A percentile compares a stretch with the other conserved stretches of the same genome.
Conservation (phyloP, 1,140 invertebrate species). For the Drosophila parabipectinata region DNA sequence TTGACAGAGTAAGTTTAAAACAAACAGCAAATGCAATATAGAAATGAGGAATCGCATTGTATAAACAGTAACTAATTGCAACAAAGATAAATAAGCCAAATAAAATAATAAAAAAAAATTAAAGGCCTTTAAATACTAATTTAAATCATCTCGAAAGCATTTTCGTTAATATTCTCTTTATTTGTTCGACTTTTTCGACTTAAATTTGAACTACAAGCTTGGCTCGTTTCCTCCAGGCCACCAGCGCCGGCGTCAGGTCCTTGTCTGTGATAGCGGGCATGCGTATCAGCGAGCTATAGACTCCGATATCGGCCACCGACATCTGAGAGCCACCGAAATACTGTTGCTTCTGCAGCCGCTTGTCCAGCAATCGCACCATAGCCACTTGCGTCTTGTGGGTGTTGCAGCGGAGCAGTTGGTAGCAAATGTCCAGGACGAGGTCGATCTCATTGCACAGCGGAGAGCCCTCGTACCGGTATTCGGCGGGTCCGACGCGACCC, state of each 20-base stretch:
- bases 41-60: slow-evolving; percentile 56
- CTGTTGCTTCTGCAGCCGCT: slow-evolving; percentile 70
- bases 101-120: slow-evolving; percentile 55
- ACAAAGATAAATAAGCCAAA: slow-evolving; percentile 79
- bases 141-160: background rate
- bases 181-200: slow-evolving; percentile 43
- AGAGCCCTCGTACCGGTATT: slow-evolving; percentile 76
- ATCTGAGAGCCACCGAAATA: slow-evolving; percentile 76
- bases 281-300: slow-evolving; percentile 75
- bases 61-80: slow-evolving; percentile 61
- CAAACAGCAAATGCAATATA: slow-evolving; percentile 63
- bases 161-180: slow-evolving; percentile 7
- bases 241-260: slow-evolving; percentile 72
- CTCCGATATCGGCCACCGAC: slow-evolving; percentile 79
- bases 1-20: slow-evolving; percentile 25
- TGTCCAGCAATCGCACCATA: slow-evolving; percentile 70
- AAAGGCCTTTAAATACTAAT: background rate
- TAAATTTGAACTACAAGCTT: slow-evolving; percentile 70
- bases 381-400: slow-evolving; percentile 72
- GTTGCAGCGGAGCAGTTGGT: slow-evolving; percentile 76
- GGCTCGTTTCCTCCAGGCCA: slow-evolving; percentile 74
- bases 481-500: slow-evolving; percentile 74
- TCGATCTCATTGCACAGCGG: slow-evolving; percentile 79
- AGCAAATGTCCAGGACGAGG: slow-evolving; percentile 79
- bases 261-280: slow-evolving; percentile 74